Evolutionary conservation across 1,140 invertebrate species (phyloP).

Genomic region (Brachionus rubens): DNA sequence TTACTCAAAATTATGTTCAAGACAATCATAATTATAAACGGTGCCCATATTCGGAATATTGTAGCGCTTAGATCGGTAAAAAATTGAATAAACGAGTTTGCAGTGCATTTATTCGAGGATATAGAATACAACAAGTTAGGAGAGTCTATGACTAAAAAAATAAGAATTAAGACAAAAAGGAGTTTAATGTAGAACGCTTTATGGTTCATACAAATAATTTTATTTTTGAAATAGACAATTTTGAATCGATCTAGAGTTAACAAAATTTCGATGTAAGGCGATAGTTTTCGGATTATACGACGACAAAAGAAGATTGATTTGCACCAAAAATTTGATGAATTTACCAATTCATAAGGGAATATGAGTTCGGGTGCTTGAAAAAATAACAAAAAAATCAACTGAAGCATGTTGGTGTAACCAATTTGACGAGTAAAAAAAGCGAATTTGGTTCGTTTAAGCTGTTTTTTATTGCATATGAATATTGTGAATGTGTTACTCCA

Average conservation of each 20-base stretch:
- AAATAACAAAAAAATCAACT: not conserved
- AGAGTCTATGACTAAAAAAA: not conserved
- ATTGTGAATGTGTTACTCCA: not conserved
- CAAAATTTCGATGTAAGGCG: not conserved
- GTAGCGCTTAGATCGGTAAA: not conserved
- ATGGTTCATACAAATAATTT: not conserved
- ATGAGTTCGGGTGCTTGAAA: not conserved
- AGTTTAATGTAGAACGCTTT: not conserved
- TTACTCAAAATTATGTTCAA: not conserved
- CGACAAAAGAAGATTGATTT: not conserved
- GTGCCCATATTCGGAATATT: not conserved
- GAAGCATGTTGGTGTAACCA: not conserved
- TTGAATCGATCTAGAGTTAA: slow-evolving; percentile 4
- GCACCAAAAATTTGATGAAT: not conserved
- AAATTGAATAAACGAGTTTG: not conserved
- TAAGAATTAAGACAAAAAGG: not conserved
- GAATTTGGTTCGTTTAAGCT: not conserved
- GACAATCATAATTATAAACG: not conserved
- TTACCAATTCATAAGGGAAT: not conserved
- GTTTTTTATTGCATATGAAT: not conserved
- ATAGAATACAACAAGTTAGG: not conserved
- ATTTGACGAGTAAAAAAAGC: not conserved
- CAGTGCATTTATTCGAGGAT: not conserved
- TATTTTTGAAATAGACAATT: not conserved
- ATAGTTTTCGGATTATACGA: not conserved